Percentiles rank a stretch among this genome's conserved stretches.
phyloP scores from a whole-genome alignment of 2,797 vertebrate genomes.

The Neostethus bicornis region DNA sequence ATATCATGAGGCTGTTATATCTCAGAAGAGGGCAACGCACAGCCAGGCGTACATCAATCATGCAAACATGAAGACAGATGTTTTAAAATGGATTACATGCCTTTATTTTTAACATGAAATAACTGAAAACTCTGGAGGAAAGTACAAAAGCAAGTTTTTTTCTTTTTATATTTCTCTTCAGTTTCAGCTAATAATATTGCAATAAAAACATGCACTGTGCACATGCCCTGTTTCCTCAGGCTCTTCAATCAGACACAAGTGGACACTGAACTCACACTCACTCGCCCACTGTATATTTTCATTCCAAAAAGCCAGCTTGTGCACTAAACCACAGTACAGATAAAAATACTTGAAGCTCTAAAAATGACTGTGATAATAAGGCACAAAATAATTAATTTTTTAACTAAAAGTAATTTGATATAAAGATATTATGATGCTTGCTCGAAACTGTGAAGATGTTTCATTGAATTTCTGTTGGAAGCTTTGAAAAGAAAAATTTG shows the following conservation, averaged over 20 bases:
- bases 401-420: not conserved
- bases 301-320: conserved; percentile 25
- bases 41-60: conserved; percentile 43
- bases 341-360: not conserved
- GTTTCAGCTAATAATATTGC: conserved; percentile 31
- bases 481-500: not conserved
- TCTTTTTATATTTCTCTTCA: conserved; percentile 43
- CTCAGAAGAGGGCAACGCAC: conserved; percentile 28
- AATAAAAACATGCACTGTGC: conserved; percentile 31
- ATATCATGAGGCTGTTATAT: conserved; percentile 25
- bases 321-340: not conserved
- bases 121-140: conserved; percentile 31
- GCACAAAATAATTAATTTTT: not conserved
- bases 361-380: not conserved
- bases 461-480: not conserved
- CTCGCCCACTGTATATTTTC: conserved; percentile 6
- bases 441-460: not conserved
- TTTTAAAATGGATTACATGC: conserved; percentile 51
- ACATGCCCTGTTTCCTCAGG: conserved; percentile 58
- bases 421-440: not conserved
- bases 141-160: conserved; percentile 35
- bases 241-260: conserved; percentile 44
- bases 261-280: conserved; percentile 34
- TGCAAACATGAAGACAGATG: conserved; percentile 43
- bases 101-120: conserved; percentile 36